Percentiles rank a stretch among this genome's conserved stretches.
Evolutionary conservation across 2,888 invertebrate species (phyloP).

Genomic region (Leucophenga montana): DNA sequence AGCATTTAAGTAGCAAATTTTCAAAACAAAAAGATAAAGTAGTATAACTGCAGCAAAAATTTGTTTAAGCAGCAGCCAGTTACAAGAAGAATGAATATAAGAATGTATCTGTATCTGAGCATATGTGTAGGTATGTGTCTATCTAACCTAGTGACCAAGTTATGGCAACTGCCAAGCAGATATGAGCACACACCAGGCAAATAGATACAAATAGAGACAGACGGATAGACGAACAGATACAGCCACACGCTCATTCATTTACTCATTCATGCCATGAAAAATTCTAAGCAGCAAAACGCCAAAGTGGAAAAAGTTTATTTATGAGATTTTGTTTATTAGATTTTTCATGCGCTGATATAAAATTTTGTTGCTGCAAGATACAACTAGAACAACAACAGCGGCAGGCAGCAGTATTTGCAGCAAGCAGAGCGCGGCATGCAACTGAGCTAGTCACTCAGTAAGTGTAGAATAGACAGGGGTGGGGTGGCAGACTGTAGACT

Average conservation of each 20-base stretch:
- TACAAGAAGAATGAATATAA: not conserved
- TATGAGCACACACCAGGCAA: not conserved
- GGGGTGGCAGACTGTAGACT: not conserved
- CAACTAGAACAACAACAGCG: conserved; percentile 14
- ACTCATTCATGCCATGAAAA: too few species aligned
- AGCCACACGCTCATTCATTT: not conserved
- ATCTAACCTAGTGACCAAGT: conserved; percentile 62
- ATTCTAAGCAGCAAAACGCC: not conserved
- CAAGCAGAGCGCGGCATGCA: conserved; percentile 17
- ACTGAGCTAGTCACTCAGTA: not conserved
- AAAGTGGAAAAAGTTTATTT: conserved; percentile 21
- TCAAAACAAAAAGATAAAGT: conserved; percentile 5
- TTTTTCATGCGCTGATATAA: conserved; percentile 8
- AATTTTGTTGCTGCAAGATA: conserved; percentile 13
- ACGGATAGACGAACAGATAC: not conserved
- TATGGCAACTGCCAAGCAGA: conserved; percentile 41
- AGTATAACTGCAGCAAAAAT: not conserved
- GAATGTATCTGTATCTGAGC: conserved; percentile 2
- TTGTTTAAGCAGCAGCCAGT: not conserved
- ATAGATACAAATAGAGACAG: not conserved
- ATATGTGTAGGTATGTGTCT: not conserved
- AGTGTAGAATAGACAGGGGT: not conserved
- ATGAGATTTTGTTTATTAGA: conserved; percentile 25
- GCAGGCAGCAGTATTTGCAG: not conserved
- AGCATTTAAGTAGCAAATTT: not conserved